Percentiles rank a stretch among this genome's conserved stretches.
phyloP scores from a whole-genome alignment of 37 sponge, comb jelly and placozoan species.

The Ephydatia muelleri region DNA sequence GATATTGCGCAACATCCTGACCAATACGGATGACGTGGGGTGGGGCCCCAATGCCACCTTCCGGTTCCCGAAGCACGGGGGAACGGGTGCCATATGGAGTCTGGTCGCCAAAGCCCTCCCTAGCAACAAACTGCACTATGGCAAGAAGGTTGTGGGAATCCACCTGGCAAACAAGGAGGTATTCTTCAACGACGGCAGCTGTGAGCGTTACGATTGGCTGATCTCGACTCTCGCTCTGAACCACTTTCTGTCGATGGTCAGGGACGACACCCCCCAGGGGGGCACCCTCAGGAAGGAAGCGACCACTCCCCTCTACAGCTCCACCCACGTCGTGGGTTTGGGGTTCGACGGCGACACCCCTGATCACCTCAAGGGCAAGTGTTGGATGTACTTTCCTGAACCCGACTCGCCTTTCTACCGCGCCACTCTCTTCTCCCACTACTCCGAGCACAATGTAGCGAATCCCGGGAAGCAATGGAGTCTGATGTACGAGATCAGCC shows the following conservation, averaged over 20 bases:
- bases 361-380: conserved; percentile 26
- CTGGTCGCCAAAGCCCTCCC: conserved; percentile 6
- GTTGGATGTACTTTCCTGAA: conserved; percentile 66
- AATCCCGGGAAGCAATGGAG: conserved; percentile 32
- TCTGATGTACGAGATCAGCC: conserved; percentile 57
- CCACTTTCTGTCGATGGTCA: conserved; percentile 16
- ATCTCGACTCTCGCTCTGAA: conserved; percentile 47
- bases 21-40: neutral
- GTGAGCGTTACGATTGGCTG: conserved; percentile 30
- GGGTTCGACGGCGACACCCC: conserved; percentile 43
- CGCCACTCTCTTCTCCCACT: conserved; percentile 50
- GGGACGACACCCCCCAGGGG: neutral
- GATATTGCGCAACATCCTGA: conserved; percentile 16
- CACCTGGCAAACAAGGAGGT: neutral
- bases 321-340: conserved; percentile 58
- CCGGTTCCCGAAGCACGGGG: conserved; percentile 21
- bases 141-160: neutral
- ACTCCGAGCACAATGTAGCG: conserved; percentile 53
- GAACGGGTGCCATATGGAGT: conserved; percentile 29
- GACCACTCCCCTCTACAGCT: conserved; percentile 19
- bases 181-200: neutral
- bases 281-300: conserved; percentile 11
- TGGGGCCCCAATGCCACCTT: conserved; percentile 40
- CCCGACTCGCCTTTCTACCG: conserved; percentile 52
- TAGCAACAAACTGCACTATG: neutral